phyloP scores from a whole-genome alignment of 2,113 vertebrate genomes.

The Cyprinodon tularosa region DNA sequence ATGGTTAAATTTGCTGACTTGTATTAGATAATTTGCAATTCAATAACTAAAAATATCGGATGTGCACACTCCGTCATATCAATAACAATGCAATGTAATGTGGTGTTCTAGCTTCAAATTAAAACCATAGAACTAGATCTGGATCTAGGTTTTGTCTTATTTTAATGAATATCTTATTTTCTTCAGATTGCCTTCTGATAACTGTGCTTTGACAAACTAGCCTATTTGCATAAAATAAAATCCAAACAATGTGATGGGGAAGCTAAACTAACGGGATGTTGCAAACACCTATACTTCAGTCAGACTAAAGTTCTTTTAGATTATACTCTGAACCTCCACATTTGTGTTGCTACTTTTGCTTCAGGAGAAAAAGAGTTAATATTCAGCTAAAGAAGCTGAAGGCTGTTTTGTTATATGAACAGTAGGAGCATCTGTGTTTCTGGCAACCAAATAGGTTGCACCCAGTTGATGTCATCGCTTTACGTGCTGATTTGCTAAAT shows the following conservation, averaged over 20 bases:
- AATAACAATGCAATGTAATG: too few species aligned
- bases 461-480: slow-evolving; percentile 72
- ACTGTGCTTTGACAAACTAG: too few species aligned
- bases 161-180: too few species aligned
- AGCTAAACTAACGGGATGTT: not conserved
- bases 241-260: too few species aligned
- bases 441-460: slow-evolving; percentile 66
- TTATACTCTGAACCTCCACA: not conserved
- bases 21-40: too few species aligned
- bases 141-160: too few species aligned
- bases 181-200: too few species aligned
- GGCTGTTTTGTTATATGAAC: slow-evolving; percentile 56
- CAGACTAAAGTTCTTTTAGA: not conserved
- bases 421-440: slow-evolving; percentile 69
- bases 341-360: slow-evolving; percentile 11
- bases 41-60: too few species aligned
- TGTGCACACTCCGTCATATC: too few species aligned
- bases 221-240: not conserved
- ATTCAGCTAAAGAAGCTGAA: slow-evolving; percentile 30
- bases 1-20: too few species aligned
- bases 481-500: slow-evolving; percentile 46
- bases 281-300: not conserved
- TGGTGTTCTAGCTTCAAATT: too few species aligned
- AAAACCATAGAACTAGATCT: too few species aligned
- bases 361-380: slow-evolving; percentile 14